Evolutionary conservation across 2,113 vertebrate genomes (phyloP).

Genomic region (Sinocyclocheilus anshuiensis): DNA sequence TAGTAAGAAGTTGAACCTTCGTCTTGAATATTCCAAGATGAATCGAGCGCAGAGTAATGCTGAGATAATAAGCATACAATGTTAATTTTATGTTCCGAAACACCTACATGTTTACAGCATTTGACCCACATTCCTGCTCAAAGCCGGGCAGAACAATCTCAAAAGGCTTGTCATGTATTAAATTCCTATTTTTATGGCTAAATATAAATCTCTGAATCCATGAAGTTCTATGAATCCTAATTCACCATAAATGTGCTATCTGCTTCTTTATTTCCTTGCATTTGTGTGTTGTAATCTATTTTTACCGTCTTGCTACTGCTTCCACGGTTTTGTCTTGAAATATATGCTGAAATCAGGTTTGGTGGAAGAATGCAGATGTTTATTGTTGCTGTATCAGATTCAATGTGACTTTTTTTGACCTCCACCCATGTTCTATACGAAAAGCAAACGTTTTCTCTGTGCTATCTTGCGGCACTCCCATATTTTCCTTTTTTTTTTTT

Average conservation of each 20-base stretch:
- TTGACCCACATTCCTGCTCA: constrained; percentile 17
- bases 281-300: neutral
- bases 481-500: constrained; percentile 51
- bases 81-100: neutral
- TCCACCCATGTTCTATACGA: neutral
- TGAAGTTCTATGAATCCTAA: constrained; percentile 5
- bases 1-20: neutral
- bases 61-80: neutral
- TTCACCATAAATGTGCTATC: neutral
- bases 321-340: neutral
- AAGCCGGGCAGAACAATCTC: neutral
- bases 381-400: neutral
- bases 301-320: neutral
- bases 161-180: neutral
- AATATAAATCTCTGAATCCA: constrained; percentile 34
- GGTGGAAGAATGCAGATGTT: neutral
- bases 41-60: neutral
- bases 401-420: neutral
- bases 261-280: neutral
- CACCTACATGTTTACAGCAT: neutral
- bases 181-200: constrained; percentile 9
- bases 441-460: constrained; percentile 17
- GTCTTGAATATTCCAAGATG: neutral
- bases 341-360: neutral
- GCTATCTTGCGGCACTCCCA: neutral